Conservation (phyloP, 2,888 invertebrate genomes). For the Nowickia ferox region DNA sequence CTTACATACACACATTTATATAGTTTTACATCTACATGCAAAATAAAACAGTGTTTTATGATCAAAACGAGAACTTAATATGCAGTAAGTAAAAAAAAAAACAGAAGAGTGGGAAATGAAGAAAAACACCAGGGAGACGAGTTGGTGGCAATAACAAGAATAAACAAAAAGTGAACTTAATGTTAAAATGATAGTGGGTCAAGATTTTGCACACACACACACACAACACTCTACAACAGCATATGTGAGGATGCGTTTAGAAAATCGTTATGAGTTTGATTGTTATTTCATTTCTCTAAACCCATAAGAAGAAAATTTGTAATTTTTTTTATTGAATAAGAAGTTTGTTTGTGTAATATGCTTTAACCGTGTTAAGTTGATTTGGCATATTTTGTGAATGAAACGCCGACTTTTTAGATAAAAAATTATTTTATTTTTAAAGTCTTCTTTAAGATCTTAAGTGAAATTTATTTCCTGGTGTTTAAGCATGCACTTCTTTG, state of each 20-base stretch:
- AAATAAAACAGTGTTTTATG: conserved; percentile 28
- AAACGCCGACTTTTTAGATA: neutral
- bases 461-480: too few relatives aligned
- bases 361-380: neutral
- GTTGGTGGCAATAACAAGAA: neutral
- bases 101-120: neutral
- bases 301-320: neutral
- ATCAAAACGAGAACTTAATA: conserved; percentile 54
- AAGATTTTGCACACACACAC: conserved; percentile 49
- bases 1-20: neutral
- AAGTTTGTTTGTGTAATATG: neutral
- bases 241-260: conserved; percentile 10
- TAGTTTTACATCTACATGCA: conserved; percentile 1
- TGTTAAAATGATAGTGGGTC: conserved; percentile 46
- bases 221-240: conserved; percentile 15
- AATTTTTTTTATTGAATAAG: neutral
- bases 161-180: conserved; percentile 11
- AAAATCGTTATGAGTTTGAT: conserved; percentile 5
- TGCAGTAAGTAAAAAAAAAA: conserved; percentile 23
- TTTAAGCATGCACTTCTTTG: too few relatives aligned
- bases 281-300: neutral
- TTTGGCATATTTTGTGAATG: neutral
- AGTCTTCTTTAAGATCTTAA: too few relatives aligned
- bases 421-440: neutral
- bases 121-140: conserved; percentile 1